Conservation (phyloP, 2,113 vertebrate species). For the Passer domesticus region DNA sequence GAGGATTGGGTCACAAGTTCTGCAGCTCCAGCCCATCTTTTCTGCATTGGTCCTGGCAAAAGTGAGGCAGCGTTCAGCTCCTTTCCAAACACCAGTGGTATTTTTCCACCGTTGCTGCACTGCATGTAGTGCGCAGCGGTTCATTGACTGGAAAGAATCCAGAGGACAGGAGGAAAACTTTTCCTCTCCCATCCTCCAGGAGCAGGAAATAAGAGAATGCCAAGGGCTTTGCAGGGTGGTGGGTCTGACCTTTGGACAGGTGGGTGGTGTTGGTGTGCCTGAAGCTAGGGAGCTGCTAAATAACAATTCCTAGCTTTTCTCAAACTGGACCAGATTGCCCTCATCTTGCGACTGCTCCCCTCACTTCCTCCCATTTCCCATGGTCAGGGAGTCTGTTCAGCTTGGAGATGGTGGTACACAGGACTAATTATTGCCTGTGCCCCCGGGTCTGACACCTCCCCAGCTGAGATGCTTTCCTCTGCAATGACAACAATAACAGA, state of each 20-base stretch:
- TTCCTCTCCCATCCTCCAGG: neutral
- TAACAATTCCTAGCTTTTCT: neutral
- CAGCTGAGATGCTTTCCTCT: neutral
- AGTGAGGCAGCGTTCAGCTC: neutral
- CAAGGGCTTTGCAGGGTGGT: neutral
- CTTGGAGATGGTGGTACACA: neutral
- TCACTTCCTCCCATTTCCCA: fast-evolving
- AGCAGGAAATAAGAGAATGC: neutral
- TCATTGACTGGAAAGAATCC: neutral
- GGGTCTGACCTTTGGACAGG: neutral
- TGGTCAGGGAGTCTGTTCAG: neutral
- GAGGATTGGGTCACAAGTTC: neutral
- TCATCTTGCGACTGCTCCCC: neutral
- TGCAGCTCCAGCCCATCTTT: neutral
- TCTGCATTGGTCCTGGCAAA: neutral
- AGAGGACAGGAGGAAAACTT: neutral
- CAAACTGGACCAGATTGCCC: neutral
- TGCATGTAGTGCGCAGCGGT: neutral
- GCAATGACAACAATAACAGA: neutral
- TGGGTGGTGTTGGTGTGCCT: neutral
- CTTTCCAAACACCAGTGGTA: neutral
- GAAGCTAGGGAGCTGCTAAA: neutral
- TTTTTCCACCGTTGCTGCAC: neutral
- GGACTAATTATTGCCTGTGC: neutral
- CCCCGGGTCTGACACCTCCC: neutral